Evolutionary conservation across 1,140 invertebrate species (phyloP), one percentile per base, ranked within the genome.

Genomic region (Delia radicum): DNA sequence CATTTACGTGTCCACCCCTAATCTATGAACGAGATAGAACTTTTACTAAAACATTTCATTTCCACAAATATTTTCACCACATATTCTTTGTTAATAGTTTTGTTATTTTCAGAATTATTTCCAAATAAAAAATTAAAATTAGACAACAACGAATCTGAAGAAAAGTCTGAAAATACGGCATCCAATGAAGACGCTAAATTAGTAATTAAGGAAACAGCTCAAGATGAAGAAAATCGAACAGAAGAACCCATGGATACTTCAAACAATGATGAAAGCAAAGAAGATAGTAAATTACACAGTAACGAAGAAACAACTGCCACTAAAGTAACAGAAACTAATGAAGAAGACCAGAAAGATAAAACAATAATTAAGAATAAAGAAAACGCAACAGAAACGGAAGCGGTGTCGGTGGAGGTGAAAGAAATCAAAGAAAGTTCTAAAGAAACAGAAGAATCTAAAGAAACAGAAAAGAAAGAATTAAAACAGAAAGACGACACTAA

Each of bases 121-220:
- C 81, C 83, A 0, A 84, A 82, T 26, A 84, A 84, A 67, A 84
- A 84, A 29, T 78, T 72, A 13, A 82, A 81, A 42, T 78, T 82
- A 0, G 83, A 84, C 6, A 74, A 79, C 0, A 75, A 63, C 24
- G 73, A 75, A 55, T 21, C 48, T 42, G 79, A 82, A 61, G 78
- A 80, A 21, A 79, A 78, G 21, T 77, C 81, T 1, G 76, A 80
- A 29, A 77, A 77, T 28, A 37, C 67, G 3, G 65, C 48, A 15
- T 18, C 48, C n/a, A 55, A 55, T 5, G 48, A 55, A 5, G 48
- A 55, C 48, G 3, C 2, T 55, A 55, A 15, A 4, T 3, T 18
- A 21, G 18, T 18, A 21, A 21, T 18, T 18, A 55, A 55, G 6
- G 12, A 42, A 42, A 3, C 48, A 55, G 5, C 4, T 6, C 48